These are phyloP conservation scores for Parazoanthus darwini DNA, from an alignment of 92 coral and sea anemone species.

Conservation along the genomic window DNA sequence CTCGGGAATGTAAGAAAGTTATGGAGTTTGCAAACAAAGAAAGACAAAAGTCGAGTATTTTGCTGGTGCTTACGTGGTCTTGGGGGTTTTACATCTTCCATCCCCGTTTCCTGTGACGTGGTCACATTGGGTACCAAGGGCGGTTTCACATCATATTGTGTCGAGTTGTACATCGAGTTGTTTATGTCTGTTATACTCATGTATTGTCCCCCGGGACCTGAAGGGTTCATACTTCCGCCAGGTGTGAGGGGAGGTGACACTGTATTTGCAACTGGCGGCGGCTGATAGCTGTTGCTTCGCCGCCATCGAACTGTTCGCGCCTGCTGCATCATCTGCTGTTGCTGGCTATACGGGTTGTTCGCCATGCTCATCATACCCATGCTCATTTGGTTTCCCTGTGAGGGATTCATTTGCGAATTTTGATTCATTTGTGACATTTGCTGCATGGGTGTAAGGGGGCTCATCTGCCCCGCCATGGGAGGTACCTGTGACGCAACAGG, in stretches of 20 bases:
- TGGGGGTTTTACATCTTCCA: slow-evolving; percentile 82
- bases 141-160: slow-evolving; percentile 63
- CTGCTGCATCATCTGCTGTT: slow-evolving; percentile 12
- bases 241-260: slow-evolving; percentile 83
- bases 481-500: slow-evolving; percentile 20
- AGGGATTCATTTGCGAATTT: slow-evolving; percentile 29
- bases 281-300: slow-evolving; percentile 51
- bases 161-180: slow-evolving; percentile 45
- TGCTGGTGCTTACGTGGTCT: slow-evolving; percentile 47
- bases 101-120: slow-evolving; percentile 63
- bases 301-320: slow-evolving; percentile 34
- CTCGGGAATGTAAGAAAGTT: too few relatives aligned
- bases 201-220: slow-evolving; percentile 48
- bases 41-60: background rate
- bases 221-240: slow-evolving; percentile 60
- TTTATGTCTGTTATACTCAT: slow-evolving; percentile 76
- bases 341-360: slow-evolving; percentile 24
- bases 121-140: slow-evolving; percentile 62
- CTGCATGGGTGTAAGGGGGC: slow-evolving; percentile 55
- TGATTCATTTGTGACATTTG: slow-evolving; percentile 65
- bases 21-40: background rate
- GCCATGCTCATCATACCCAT: slow-evolving; percentile 30
- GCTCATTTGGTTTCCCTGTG: slow-evolving; percentile 36
- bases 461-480: slow-evolving; percentile 42
- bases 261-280: slow-evolving; percentile 69